Base-by-base conservation (phyloP, 2,113 vertebrate genomes). In the Fulmarus glacialis region DNA sequence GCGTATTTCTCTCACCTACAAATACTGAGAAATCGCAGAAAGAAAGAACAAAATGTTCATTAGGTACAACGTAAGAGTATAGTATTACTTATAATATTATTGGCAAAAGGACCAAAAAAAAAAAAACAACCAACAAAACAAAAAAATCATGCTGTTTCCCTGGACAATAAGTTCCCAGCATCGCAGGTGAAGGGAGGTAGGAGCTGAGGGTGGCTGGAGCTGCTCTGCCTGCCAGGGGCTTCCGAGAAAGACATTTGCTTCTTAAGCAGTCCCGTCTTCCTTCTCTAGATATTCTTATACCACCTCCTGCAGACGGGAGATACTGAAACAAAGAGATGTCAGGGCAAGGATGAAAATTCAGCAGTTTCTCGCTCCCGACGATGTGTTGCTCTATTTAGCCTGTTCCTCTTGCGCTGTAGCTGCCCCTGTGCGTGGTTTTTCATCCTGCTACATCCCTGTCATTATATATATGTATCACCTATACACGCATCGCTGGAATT, bases 281-380 rank as follows among this genome's bases (percentile, higher is more conserved):
- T 91, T 83, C 68, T 77, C 83, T 59, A 40, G 81, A 60, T 67
- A 77, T 70, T 63, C 34, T 83, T 43, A 21, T 8, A 27, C 89
- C 64, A 63, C 88, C 90, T 96, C 68, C 80, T 48, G 47, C 83
- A 82, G 89, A 66, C 21, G 0, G 60, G 62, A 72, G 87, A 95
- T 58, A 53, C 89, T 83, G 93, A 88, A 82, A 96, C 95, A 96
- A 94, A 96, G 97, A 96, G 48, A 27, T 60, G 81, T 38, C 29
- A 47, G 82, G 70, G 67, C 92, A 83, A 36, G 91, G 71, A 67
- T 90, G 91, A 58, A n/a, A 80, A 80, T 81, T 52, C 63, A 96
- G 84, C 84, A 67, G 59, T 56, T 89, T 47, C 62, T 75, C 3
- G 1, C 70, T 90, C 48, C 38, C 1, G 22, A 16, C 3, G 22